Evolutionary conservation across 2,113 vertebrate genomes (phyloP).

Genomic region (Trinectes maculatus): DNA sequence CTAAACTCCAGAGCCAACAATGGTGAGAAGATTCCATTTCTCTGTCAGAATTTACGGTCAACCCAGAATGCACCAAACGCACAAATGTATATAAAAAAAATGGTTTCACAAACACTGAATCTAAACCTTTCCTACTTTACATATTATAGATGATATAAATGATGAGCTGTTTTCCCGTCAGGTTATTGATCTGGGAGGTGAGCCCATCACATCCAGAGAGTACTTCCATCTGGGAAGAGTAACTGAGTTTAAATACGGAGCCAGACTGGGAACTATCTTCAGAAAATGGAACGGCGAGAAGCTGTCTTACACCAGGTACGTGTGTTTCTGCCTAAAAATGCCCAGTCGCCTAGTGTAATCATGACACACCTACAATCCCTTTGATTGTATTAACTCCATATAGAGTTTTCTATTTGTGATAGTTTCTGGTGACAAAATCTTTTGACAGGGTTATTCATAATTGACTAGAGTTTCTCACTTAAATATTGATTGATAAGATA

Average conservation of each 20-base stretch:
- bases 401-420: too few species aligned
- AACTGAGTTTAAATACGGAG: constrained; percentile 93
- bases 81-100: too few species aligned
- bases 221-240: constrained; percentile 87
- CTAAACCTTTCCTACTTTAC: neutral
- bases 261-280: constrained; percentile 87
- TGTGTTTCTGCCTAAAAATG: neutral
- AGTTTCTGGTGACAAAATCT: neutral
- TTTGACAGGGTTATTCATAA: neutral
- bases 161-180: constrained; percentile 53
- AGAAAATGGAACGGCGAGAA: constrained; percentile 91
- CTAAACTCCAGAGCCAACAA: too few species aligned
- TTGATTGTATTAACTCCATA: too few species aligned
- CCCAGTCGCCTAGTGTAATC: too few species aligned
- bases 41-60: too few species aligned
- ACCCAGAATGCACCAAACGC: too few species aligned
- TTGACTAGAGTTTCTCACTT: neutral
- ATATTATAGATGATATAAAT: neutral
- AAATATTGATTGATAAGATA: neutral
- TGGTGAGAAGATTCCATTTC: too few species aligned
- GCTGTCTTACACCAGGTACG: constrained; percentile 88
- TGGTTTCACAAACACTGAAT: too few species aligned
- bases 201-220: constrained; percentile 78
- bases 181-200: constrained; percentile 93
- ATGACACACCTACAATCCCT: too few species aligned